Conservation (phyloP, 2,797 vertebrate species). For the Bryconaethiops microstoma region DNA sequence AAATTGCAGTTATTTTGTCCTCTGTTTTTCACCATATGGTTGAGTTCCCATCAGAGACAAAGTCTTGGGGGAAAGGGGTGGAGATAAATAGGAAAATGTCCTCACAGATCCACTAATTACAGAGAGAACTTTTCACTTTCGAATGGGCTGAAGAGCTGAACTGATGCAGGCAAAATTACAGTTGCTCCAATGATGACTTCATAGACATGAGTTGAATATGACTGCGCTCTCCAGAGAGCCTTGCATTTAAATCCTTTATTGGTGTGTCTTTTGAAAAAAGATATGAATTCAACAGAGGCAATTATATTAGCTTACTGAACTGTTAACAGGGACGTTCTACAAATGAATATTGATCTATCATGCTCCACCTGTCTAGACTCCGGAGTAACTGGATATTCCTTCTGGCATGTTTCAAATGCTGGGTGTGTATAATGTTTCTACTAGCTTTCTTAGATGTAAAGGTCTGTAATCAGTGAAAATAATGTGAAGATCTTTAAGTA, state of each 20-base stretch:
- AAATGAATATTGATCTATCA: neutral
- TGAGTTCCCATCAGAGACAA: slow-evolving; percentile 11
- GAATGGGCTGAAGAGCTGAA: neutral
- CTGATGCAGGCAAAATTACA: neutral
- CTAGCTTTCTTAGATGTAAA: too few relatives aligned
- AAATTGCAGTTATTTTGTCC: slow-evolving; percentile 23
- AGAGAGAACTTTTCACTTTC: slow-evolving; percentile 7
- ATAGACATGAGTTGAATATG: slow-evolving; percentile 12
- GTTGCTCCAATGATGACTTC: neutral
- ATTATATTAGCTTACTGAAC: slow-evolving; percentile 15
- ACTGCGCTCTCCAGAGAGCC: neutral
- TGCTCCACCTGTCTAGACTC: neutral
- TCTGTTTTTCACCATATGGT: slow-evolving; percentile 35
- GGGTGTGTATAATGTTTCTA: too few relatives aligned
- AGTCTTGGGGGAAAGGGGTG: neutral
- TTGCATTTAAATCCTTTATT: slow-evolving; percentile 3
- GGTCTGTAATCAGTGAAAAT: too few relatives aligned
- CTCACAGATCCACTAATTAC: slow-evolving; percentile 3
- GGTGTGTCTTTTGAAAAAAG: neutral
- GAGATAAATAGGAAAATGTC: slow-evolving; percentile 24
- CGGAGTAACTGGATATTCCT: neutral
- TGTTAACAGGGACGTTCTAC: neutral
- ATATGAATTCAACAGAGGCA: slow-evolving; percentile 4
- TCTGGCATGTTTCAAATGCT: neutral
- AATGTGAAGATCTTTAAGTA: too few relatives aligned